Conservation (phyloP, 2,113 vertebrate species). For the Sylvicapra grimmia region DNA sequence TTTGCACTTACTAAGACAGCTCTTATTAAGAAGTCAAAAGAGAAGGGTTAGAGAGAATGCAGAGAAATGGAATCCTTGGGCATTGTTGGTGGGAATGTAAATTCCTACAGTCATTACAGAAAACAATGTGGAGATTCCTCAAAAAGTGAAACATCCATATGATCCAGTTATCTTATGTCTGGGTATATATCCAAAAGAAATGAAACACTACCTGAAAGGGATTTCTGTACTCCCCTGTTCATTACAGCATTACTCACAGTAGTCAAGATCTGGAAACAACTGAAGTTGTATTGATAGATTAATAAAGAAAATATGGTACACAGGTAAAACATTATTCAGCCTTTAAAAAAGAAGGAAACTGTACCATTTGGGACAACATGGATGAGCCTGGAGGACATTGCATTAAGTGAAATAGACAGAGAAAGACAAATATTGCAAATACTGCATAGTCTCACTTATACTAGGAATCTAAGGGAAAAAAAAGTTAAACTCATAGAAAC, state of each 20-base stretch:
- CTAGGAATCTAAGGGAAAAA: not conserved
- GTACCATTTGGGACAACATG: not conserved
- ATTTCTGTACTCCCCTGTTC: not conserved
- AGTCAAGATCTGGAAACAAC: not conserved
- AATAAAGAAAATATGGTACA: not conserved
- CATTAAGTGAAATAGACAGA: not conserved
- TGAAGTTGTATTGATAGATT: not conserved
- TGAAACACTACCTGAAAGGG: not conserved
- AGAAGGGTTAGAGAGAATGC: not conserved
- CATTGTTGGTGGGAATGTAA: not conserved
- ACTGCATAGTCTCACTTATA: not conserved
- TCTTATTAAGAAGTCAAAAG: not conserved
- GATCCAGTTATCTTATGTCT: not conserved
- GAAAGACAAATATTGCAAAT: not conserved
- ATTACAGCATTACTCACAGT: not conserved
- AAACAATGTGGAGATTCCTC: not conserved
- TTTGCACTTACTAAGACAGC: not conserved
- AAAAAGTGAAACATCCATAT: not conserved
- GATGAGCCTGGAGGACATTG: not conserved
- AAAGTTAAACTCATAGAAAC: not conserved
- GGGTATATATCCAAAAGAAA: not conserved
- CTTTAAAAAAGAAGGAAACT: not conserved
- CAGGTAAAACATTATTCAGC: not conserved
- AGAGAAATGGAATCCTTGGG: not conserved
- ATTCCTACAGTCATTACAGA: not conserved